Evolutionary conservation across 2,888 invertebrate species (phyloP).

Genomic region (Nomada fucata): DNA sequence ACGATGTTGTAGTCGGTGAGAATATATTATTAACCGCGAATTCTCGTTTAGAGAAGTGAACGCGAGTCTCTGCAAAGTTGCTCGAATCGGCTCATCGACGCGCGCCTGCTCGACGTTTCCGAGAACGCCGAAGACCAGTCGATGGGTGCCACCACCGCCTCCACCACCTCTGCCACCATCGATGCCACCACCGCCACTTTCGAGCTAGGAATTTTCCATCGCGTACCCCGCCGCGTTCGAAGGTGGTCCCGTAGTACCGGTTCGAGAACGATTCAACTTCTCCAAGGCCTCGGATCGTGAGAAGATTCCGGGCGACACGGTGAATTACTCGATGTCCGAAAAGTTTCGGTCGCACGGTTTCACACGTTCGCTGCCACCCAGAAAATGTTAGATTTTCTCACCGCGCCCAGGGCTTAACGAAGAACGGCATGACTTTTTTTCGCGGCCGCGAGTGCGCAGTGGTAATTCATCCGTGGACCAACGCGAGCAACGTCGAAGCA

Average conservation of each 20-base stretch:
- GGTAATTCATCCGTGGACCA: too few species aligned
- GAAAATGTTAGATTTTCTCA: too few species aligned
- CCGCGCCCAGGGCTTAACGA: too few species aligned
- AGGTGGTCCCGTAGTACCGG: constrained; percentile 27
- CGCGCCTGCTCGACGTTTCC: background rate
- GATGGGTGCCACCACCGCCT: background rate
- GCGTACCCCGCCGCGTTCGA: background rate
- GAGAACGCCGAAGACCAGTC: background rate
- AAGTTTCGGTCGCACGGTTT: background rate
- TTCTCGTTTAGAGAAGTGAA: constrained; percentile 1
- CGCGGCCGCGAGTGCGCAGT: too few species aligned
- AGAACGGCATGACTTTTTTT: too few species aligned
- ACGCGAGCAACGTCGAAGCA: too few species aligned
- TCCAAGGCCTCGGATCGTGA: constrained; percentile 4
- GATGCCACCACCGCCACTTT: background rate
- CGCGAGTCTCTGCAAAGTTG: constrained; percentile 1
- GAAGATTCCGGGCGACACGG: background rate
- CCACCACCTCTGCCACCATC: too few species aligned
- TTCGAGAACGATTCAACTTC: constrained; percentile 18
- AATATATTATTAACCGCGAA: constrained; percentile 24
- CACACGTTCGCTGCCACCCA: too few species aligned
- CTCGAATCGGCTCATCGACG: background rate
- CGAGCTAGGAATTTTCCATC: constrained; percentile 37
- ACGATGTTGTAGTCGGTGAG: constrained; percentile 35
- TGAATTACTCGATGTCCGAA: constrained; percentile 2